Conservation (phyloP, 2,888 invertebrate genomes). For the Aphelenchoides bicaudatus region DNA sequence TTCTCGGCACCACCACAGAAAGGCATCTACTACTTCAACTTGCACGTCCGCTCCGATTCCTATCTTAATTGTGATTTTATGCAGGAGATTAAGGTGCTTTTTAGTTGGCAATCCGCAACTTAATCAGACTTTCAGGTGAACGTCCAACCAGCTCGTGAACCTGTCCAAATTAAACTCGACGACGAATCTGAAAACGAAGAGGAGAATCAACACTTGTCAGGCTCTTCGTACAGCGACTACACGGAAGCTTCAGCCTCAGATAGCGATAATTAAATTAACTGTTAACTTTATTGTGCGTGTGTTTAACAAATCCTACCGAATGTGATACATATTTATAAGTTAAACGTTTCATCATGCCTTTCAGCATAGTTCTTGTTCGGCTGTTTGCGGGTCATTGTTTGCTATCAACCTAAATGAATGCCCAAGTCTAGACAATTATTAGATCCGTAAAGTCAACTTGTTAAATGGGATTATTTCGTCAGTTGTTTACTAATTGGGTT, state of each 20-base stretch:
- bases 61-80: slow-evolving; percentile 94
- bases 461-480: too few relatives aligned
- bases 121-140: slow-evolving; percentile 26
- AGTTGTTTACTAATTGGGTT: too few relatives aligned
- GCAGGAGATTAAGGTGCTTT: slow-evolving; percentile 77
- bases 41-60: slow-evolving; percentile 89
- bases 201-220: slow-evolving; percentile 15
- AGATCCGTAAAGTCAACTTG: too few relatives aligned
- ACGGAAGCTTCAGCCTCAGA: slow-evolving; percentile 36
- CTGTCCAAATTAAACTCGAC: slow-evolving; percentile 31
- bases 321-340: too few relatives aligned
- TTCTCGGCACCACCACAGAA: slow-evolving; percentile 94
- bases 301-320: too few relatives aligned
- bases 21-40: slow-evolving; percentile 74
- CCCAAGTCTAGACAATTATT: too few relatives aligned
- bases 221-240: slow-evolving; percentile 29
- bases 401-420: too few relatives aligned
- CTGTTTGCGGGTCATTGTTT: too few relatives aligned
- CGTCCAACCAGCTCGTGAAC: slow-evolving; percentile 32
- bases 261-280: slow-evolving; percentile 22
- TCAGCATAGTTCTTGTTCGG: too few relatives aligned
- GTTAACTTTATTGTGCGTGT: too few relatives aligned
- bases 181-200: slow-evolving; percentile 34
- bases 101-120: slow-evolving; percentile 9
- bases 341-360: too few relatives aligned